Percentiles rank a stretch among this genome's conserved stretches.
Evolutionary conservation across 2,888 invertebrate species (phyloP).

Genomic region (Pelosia muscerda): DNA sequence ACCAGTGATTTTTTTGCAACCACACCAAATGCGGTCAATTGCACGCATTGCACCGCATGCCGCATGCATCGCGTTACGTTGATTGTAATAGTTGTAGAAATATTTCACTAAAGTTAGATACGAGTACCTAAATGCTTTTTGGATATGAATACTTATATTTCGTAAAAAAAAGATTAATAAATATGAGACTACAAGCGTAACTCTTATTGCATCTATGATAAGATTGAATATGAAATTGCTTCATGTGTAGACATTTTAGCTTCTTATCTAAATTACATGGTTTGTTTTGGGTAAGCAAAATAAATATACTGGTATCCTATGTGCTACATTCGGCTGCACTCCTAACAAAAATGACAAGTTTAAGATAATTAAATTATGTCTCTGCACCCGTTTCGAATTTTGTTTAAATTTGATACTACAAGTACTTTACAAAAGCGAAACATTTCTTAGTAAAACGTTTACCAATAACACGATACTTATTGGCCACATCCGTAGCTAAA

Average conservation of each 20-base stretch:
- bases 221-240: not conserved
- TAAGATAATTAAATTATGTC: not conserved
- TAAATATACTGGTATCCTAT: not conserved
- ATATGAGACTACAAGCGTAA: too few species aligned
- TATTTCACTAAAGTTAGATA: too few species aligned
- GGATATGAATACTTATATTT: too few species aligned
- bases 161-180: too few species aligned
- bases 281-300: not conserved
- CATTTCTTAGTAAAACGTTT: not conserved
- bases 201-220: not conserved
- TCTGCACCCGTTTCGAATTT: not conserved
- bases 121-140: too few species aligned
- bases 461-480: not conserved
- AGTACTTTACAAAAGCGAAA: not conserved
- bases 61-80: too few species aligned
- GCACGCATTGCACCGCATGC: too few species aligned
- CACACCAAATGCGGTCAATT: too few species aligned
- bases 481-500: conserved; percentile 11
- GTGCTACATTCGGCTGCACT: too few species aligned
- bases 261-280: not conserved
- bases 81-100: too few species aligned
- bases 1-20: too few species aligned
- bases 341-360: not conserved
- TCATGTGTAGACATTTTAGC: not conserved
- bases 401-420: not conserved